Evolutionary conservation across 2,888 invertebrate genomes (phyloP), one percentile per base, ranked within the genome.

Genomic region (Agrilus mali): DNA sequence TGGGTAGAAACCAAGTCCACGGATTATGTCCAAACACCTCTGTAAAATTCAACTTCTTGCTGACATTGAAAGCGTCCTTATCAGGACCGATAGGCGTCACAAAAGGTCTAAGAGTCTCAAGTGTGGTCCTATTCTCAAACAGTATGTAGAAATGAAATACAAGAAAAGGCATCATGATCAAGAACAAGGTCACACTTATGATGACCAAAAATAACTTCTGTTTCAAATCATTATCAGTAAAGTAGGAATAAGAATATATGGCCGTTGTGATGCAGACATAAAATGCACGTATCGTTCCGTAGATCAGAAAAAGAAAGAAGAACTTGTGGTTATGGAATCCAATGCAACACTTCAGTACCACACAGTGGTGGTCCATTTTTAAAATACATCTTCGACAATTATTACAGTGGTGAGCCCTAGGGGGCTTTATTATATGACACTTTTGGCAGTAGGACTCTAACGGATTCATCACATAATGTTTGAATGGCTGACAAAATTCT

Each of bases 301-400:
- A 94, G 47, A 82, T 87, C 58, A 96, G 75, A 70, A 96, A 96
- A 52, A 93, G 75, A 61, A 96, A 81, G 72, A 97, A 96, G 71
- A 82, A 95, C 71, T 96, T 96, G 74, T 96, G 95, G 69, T 96
- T 96, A 63, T 82, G 80, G 71, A 86, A 95, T 63, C 87, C 88
- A 44, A 96, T 90, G 65, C 95, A 96, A 68, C 93, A 95, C 72
- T 95, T 90, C 53, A 90, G 84, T 90, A 90, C 93, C 10, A 93
- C 94, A 67, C 95, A 96, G 67, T 96, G 95, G 67, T 96, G 95
- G 70, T 96, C 95, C 90, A 94, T 93, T 71, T 94, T 94, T 48
- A 92, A 75, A 7, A 94, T 83, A 69, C 94, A 94, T 47, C 78
- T 75, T 14, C 85, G 78, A 66, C 95, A 96, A 20, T 93, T 86